Percentiles rank a stretch among this genome's conserved stretches.
These are phyloP conservation scores for Oreocharis arfaki DNA, from an alignment of 2,113 vertebrate genomes.

Conservation along the genomic window DNA sequence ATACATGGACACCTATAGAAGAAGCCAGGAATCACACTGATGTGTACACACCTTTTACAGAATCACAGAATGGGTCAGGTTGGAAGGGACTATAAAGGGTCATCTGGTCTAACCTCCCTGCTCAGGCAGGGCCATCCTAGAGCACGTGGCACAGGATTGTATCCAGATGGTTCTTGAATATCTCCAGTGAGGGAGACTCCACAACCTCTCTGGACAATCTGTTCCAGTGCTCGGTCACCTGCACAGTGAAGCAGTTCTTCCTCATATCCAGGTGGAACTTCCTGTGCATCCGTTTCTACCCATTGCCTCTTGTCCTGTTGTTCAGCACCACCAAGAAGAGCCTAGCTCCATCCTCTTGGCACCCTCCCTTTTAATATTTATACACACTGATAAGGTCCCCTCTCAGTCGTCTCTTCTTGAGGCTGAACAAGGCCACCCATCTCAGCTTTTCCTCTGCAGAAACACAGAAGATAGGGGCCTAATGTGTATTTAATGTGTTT, in stretches of 20 bases:
- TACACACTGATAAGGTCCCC: fast-evolving
- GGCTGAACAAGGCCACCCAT: background rate
- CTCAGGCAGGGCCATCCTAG: background rate
- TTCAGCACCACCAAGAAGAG: background rate
- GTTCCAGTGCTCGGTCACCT: fast-evolving
- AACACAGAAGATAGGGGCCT: background rate
- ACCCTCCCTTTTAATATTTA: background rate
- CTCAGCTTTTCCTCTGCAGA: background rate
- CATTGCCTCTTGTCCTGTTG: background rate
- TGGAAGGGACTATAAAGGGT: background rate
- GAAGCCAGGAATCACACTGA: background rate
- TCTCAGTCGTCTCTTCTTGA: fast-evolving
- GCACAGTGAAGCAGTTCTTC: background rate
- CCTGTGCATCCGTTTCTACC: background rate
- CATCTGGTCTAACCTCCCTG: background rate
- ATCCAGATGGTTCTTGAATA: background rate
- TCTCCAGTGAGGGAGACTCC: background rate
- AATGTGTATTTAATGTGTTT: background rate
- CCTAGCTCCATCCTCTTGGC: background rate
- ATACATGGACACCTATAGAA: background rate
- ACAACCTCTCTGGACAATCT: background rate
- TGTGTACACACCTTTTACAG: background rate
- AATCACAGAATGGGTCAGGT: background rate
- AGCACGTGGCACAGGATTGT: background rate
- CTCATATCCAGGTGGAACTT: background rate